phyloP scores from a whole-genome alignment of 35 echinoderm and acorn worm genomes.

The Acanthaster planci region DNA sequence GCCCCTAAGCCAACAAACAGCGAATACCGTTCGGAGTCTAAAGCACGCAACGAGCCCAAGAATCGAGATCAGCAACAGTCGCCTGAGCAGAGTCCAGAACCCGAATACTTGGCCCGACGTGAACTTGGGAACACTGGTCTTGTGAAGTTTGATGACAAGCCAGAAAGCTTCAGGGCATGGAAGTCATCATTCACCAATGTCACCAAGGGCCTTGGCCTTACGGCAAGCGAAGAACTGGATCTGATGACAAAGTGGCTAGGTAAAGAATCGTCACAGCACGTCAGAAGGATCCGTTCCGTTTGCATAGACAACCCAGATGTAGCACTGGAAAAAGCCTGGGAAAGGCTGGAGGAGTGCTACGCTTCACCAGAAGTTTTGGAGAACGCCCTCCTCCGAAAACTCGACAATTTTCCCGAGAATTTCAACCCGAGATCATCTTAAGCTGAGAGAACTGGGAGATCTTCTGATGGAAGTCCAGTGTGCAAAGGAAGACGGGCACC shows the following conservation, averaged over 20 bases:
- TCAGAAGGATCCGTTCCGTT: slow-evolving; percentile 31
- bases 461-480: slow-evolving; percentile 36
- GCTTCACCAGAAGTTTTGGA: slow-evolving; percentile 54
- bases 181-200: slow-evolving; percentile 51
- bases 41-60: neutral
- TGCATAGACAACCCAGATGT: slow-evolving; percentile 6
- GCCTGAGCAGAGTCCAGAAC: neutral
- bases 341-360: slow-evolving; percentile 49
- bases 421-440: neutral
- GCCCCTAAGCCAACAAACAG: neutral
- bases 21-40: neutral
- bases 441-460: slow-evolving; percentile 46
- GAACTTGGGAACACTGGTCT: slow-evolving; percentile 29
- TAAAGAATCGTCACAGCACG: neutral
- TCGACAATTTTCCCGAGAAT: slow-evolving; percentile 45
- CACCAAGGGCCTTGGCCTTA: slow-evolving; percentile 25
- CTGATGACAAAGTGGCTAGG: slow-evolving; percentile 57
- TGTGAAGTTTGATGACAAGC: slow-evolving; percentile 14
- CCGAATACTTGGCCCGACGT: neutral
- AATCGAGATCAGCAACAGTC: too few relatives aligned
- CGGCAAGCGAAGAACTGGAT: slow-evolving; percentile 50
- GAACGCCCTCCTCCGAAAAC: slow-evolving; percentile 27
- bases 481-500: slow-evolving; percentile 38
- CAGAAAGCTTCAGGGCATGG: slow-evolving; percentile 33
- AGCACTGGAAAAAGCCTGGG: slow-evolving; percentile 45